A percentile compares a stretch with the other conserved stretches of the same genome.
phyloP scores from a whole-genome alignment of 2,113 vertebrate species.

The Gopherus flavomarginatus region DNA sequence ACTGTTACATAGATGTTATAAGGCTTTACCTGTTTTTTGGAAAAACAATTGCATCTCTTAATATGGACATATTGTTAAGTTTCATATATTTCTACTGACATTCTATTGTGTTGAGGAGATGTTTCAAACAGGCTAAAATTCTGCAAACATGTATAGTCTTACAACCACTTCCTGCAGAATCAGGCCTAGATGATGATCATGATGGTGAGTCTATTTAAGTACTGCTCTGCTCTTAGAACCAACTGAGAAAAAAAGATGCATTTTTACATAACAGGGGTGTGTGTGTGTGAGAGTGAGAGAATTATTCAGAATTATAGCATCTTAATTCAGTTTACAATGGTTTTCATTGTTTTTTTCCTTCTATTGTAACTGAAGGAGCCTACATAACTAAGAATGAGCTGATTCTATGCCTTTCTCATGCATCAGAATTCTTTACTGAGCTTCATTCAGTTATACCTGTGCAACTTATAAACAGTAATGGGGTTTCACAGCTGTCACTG shows the following conservation, averaged over 20 bases:
- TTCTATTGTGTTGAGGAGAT: not conserved
- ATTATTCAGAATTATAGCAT: not conserved
- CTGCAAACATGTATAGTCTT: not conserved
- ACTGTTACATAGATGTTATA: slow-evolving; percentile 97
- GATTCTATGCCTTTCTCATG: not conserved
- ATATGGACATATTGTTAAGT: not conserved
- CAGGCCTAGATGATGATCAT: not conserved
- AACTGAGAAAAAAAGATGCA: not conserved
- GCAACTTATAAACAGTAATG: not conserved
- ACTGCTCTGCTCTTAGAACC: not conserved
- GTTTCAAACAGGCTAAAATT: not conserved
- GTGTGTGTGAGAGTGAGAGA: too few species aligned
- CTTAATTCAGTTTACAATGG: not conserved
- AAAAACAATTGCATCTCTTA: slow-evolving; percentile 24
- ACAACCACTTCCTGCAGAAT: not conserved
- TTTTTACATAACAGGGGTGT: not conserved
- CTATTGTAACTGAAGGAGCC: not conserved
- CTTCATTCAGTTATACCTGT: not conserved
- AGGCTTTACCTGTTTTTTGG: slow-evolving; percentile 89
- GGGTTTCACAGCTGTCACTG: not conserved
- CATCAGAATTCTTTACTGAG: not conserved
- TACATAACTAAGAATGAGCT: not conserved
- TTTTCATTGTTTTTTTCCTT: not conserved
- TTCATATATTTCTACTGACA: not conserved
- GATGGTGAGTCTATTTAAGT: not conserved